phyloP scores from a whole-genome alignment of 2,888 invertebrate species.

The Apodemia mormo region DNA sequence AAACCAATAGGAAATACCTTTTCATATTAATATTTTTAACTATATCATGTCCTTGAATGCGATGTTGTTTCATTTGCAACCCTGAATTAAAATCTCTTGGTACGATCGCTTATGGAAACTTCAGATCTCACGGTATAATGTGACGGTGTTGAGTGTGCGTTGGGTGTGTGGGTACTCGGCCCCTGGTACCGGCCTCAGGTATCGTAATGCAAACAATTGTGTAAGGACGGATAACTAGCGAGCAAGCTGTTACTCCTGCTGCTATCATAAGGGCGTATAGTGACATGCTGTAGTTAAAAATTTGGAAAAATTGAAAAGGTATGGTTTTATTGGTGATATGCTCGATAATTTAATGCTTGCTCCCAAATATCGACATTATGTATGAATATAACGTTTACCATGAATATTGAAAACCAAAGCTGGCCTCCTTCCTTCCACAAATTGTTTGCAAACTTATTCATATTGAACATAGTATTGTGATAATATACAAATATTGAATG shows the following conservation, averaged over 20 bases:
- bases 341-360: conserved; percentile 73
- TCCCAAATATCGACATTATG: conserved; percentile 55
- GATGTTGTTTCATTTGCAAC: conserved; percentile 75
- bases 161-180: neutral
- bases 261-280: conserved; percentile 67
- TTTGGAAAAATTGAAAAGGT: conserved; percentile 72
- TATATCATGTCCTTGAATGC: conserved; percentile 80
- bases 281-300: conserved; percentile 81
- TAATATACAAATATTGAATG: conserved; percentile 32
- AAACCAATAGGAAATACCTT: conserved; percentile 80
- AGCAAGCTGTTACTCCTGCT: conserved; percentile 61
- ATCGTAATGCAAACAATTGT: conserved; percentile 79
- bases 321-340: conserved; percentile 77
- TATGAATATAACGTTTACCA: conserved; percentile 56
- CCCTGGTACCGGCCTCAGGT: conserved; percentile 28
- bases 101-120: conserved; percentile 66
- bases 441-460: conserved; percentile 89
- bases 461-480: conserved; percentile 42
- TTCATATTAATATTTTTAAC: conserved; percentile 80
- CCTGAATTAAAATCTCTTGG: conserved; percentile 57
- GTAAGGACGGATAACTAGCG: conserved; percentile 80
- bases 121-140: conserved; percentile 74
- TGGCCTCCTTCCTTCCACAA: conserved; percentile 91
- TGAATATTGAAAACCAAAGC: conserved; percentile 65
- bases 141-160: conserved; percentile 31